Evolutionary conservation across 2,888 invertebrate species (phyloP), one percentile per base, ranked within the genome.

Genomic region (Augiades crinisus): DNA sequence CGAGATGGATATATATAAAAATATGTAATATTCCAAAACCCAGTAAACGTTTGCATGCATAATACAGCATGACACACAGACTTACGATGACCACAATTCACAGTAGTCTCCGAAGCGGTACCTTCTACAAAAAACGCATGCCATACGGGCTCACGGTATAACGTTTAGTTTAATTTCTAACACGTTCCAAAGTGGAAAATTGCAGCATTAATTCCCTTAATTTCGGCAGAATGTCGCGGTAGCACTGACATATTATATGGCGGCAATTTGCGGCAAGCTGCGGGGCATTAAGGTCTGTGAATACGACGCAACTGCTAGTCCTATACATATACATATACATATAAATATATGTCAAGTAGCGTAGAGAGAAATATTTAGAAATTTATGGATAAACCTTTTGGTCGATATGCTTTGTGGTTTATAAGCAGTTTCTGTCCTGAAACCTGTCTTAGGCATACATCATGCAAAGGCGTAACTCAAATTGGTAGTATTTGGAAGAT

Each of bases 161-260:
- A n/a, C n/a, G n/a, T n/a, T n/a, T n/a, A n/a, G n/a, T n/a, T n/a
- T n/a, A n/a, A 62, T 58, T 62, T 58, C 56, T 63, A 60, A 61
- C 58, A 52, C 58, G 58, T 59, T 58, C 55, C 59, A 53, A 75
- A 73, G 69, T 67, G 72, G 70, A 65, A 72, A 80, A 82, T 76
- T 72, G 75, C 73, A 67, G 65, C 77, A 81, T 82, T 80, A 78
- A 80, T 81, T 78, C 72, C 78, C 75, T 75, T 82, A 85, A 84
- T 83, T 83, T 78, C 67, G 65, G 72, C 67, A 72, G 78, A 82
- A 81, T 75, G 81, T 77, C 77, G 79, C 75, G 84, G 84, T 81
- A 77, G 70, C 61, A 69, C 74, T 83, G 83, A 83, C 79, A 72
- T 81, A 81, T 81, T 75, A 78, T 75, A 74, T 62, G 81, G 68